Evolutionary conservation across 2,888 invertebrate genomes (phyloP).

Genomic region (Eretmocerus hayati): DNA sequence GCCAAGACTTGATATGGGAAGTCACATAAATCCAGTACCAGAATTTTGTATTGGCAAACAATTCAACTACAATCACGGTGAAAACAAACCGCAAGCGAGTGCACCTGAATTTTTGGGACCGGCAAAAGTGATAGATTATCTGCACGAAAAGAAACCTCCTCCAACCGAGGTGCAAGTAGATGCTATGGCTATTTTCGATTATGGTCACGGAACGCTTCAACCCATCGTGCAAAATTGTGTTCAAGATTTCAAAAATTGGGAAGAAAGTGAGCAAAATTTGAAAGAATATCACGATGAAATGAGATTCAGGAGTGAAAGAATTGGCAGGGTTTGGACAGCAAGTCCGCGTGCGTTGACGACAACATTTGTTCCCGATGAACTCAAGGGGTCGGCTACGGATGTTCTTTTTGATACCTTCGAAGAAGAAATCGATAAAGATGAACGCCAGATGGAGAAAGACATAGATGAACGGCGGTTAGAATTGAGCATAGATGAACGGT

Average conservation of each 20-base stretch:
- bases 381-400: neutral
- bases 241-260: constrained; percentile 39
- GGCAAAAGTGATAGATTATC: constrained; percentile 40
- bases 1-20: constrained; percentile 4
- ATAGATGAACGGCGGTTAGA: constrained; percentile 26
- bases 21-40: constrained; percentile 2
- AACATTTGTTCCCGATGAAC: constrained; percentile 2
- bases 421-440: constrained; percentile 17
- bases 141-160: constrained; percentile 29
- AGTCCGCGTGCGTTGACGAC: constrained; percentile 4
- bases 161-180: constrained; percentile 34
- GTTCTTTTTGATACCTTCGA: neutral
- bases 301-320: constrained; percentile 25
- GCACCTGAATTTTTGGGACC: constrained; percentile 26
- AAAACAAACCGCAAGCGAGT: constrained; percentile 24
- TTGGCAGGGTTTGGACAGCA: constrained; percentile 20
- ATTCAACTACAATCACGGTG: constrained; percentile 44
- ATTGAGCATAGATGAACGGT: constrained; percentile 24
- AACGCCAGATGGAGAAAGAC: constrained; percentile 24
- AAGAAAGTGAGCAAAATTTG: constrained; percentile 40
- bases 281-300: constrained; percentile 39
- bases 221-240: constrained; percentile 33
- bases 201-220: constrained; percentile 39
- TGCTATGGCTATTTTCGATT: constrained; percentile 37
- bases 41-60: constrained; percentile 41